Conservation (phyloP, 2,888 invertebrate species). For the Zygaena filipendulae region DNA sequence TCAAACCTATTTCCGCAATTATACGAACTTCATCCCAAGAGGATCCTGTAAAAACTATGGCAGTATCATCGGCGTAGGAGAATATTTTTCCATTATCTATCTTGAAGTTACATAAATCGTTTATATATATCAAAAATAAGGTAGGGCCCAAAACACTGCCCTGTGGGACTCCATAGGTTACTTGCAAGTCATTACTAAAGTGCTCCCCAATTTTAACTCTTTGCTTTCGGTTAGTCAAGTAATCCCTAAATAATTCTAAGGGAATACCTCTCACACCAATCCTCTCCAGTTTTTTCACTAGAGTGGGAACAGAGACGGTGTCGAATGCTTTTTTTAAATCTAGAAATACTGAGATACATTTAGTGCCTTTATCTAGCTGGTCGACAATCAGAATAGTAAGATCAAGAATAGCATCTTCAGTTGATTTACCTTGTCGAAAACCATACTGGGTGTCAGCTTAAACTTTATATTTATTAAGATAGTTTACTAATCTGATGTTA, state of each 20-base stretch:
- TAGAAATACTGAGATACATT: constrained; percentile 3
- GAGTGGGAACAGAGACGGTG: no score
- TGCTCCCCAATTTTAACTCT: constrained; percentile 6
- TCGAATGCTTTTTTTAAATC: no score
- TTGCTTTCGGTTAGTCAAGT: no score
- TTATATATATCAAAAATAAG: not conserved
- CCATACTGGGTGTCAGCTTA: constrained; percentile 5
- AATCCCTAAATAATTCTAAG: no score
- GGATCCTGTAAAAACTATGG: not conserved
- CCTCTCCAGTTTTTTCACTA: constrained; percentile 6
- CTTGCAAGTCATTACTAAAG: constrained; percentile 1
- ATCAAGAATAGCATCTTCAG: constrained; percentile 7
- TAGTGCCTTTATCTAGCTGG: constrained; percentile 1
- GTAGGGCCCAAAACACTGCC: constrained; percentile 1
- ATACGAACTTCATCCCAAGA: not conserved
- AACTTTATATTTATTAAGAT: constrained; percentile 5
- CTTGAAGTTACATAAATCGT: not conserved
- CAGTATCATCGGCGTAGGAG: constrained; percentile 2
- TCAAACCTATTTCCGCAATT: not conserved
- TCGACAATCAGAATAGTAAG: no score
- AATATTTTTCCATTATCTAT: constrained; percentile 1
- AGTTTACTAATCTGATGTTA: constrained; percentile 1
- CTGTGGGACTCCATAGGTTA: constrained; percentile 1
- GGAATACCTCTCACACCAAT: no score
- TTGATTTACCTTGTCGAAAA: constrained; percentile 2